These are phyloP conservation scores for Phoxinus phoxinus DNA, from an alignment of 2,113 vertebrate genomes.

Conservation along the genomic window DNA sequence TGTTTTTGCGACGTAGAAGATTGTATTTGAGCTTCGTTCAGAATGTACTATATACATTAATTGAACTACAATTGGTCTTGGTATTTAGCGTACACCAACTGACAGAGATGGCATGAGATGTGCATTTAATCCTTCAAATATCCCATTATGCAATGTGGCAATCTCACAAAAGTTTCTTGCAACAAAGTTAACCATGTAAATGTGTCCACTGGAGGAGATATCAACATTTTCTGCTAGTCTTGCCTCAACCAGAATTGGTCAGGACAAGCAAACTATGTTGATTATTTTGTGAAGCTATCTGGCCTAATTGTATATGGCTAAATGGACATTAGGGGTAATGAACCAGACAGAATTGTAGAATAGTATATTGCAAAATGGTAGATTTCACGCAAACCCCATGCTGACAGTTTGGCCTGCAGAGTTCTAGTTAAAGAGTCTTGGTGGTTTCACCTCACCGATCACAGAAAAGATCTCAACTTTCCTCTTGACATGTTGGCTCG, in stretches of 20 bases:
- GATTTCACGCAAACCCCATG: not conserved
- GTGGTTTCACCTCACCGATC: conserved; percentile 15
- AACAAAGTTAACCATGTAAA: not conserved
- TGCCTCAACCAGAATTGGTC: not conserved
- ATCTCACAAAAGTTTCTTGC: not conserved
- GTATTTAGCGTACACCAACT: no score
- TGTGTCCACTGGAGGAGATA: not conserved
- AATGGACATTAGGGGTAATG: not conserved
- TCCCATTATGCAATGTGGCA: no score
- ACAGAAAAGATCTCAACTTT: conserved; percentile 16
- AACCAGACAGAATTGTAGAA: not conserved
- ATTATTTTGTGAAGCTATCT: not conserved
- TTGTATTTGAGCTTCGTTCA: not conserved
- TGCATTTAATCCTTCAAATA: no score
- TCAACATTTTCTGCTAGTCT: not conserved
- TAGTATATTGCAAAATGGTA: not conserved
- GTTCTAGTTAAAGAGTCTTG: conserved; percentile 22
- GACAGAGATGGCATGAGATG: no score
- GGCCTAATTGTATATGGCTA: not conserved
- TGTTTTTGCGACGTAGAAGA: not conserved
- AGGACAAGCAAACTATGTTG: not conserved
- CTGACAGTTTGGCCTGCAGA: not conserved
- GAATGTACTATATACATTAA: not conserved
- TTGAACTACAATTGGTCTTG: no score
- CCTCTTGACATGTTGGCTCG: conserved; percentile 12